Evolutionary conservation across 2,113 vertebrate genomes (phyloP), one percentile per base, ranked within the genome.

Genomic region (Myiopsitta monachus): DNA sequence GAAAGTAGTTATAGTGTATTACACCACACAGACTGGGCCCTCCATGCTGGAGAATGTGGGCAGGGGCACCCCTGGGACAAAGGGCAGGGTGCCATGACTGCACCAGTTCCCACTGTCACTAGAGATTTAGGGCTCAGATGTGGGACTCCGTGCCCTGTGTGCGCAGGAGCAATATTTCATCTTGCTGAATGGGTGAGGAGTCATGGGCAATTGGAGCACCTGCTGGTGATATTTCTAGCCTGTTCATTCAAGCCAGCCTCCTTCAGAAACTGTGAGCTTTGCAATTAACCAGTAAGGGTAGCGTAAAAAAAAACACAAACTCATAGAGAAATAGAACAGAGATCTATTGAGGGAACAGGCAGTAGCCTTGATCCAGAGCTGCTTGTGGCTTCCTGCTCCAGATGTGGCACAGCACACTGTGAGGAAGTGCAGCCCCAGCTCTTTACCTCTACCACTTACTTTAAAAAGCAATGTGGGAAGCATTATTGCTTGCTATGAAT

Each of bases 401-500:
- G 44, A 21, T 5, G 10, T 0, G 0, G 44, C 28, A 18, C 57
- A 47, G 52, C 22, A 22, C 66, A 13, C 0, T 54, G 54, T 38
- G 39, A 54, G 61, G 24, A 72, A 28, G 11, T 55, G 24, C 36
- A 87, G 41, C 22, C n/a, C n/a, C 61, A 78, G 31, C 12, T 94
- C 54, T 75, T 79, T 15, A 18, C 30, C 24, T 61, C 43, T 51
- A 47, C 30, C 30, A 23, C 30, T 87, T 30, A 7, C 8, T 89
- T 89, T 44, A 66, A 75, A 90, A 87, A 84, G 8, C 33, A 43
- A 7, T n/a, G 27, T 13, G 24, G 77, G 44, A 16, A 27, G 14
- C 7, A 12, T 22, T 62, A 10, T 70, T 61, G 10, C 38, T 85
- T 83, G 36, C 27, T 62, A 23, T 24, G 21, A 47, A 43, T 30